phyloP scores from a whole-genome alignment of 2,113 vertebrate genomes.

The Notiomystis cincta region DNA sequence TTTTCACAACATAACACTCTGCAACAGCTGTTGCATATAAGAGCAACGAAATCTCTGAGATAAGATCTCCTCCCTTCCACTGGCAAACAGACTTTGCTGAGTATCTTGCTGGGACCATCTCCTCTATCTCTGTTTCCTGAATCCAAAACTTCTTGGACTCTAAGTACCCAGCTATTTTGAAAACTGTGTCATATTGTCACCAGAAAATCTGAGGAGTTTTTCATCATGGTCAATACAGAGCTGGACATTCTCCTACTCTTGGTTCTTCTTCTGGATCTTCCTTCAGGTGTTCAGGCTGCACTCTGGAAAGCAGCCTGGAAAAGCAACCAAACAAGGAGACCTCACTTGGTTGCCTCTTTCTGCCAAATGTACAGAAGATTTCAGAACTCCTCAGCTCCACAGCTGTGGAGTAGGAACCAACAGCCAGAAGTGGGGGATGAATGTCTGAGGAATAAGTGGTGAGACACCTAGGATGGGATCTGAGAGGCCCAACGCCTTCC shows the following conservation, averaged over 20 bases:
- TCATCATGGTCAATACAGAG: background rate
- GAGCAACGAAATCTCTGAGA: background rate
- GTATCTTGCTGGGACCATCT: background rate
- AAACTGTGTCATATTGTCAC: background rate
- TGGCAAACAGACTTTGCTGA: background rate
- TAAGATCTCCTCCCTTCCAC: background rate
- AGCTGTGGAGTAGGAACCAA: background rate
- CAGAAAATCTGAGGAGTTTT: background rate
- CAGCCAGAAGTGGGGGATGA: background rate
- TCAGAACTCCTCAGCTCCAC: background rate
- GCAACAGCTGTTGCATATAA: background rate
- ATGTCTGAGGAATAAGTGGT: background rate
- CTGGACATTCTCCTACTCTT: background rate
- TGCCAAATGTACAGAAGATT: background rate
- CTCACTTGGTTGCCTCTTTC: background rate
- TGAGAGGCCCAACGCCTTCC: background rate
- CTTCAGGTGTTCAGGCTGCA: background rate
- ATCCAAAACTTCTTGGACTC: background rate
- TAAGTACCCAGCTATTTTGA: background rate
- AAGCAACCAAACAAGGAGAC: background rate
- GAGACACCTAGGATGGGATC: rapidly evolving
- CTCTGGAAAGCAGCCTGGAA: background rate
- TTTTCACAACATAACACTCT: background rate
- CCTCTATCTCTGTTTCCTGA: background rate
- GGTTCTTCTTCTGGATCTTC: background rate